Evolutionary conservation across 2,797 vertebrate species (phyloP), one percentile per base, ranked within the genome.

Genomic region (Labeo calbasu): DNA sequence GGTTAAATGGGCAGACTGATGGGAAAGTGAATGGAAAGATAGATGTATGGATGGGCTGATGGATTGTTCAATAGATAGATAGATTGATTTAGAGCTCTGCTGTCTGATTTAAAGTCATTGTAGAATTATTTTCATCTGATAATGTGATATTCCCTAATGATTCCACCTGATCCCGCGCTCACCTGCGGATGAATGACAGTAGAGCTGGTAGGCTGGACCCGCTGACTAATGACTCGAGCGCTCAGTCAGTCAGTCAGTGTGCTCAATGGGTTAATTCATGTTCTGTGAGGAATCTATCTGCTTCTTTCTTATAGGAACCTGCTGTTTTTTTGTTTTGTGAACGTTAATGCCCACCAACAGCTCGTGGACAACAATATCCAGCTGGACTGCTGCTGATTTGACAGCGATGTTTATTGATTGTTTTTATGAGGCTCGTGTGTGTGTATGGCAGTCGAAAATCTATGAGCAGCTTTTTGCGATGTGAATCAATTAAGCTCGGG

Each of bases 191-290:
- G 81, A 77, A 4, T 77, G 81, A 83, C 81, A 83, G 61, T 10
- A 15, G 70, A 75, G 78, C 76, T 79, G 59, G 77, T 68, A 68
- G 51, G 66, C 61, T 77, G 84, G 59, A 79, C 28, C 57, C 46
- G 59, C 84, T 81, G 73, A 88, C 50, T 85, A 79, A 84, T 86
- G 81, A 80, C 48, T 82, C 13, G 17, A 51, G 53, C 71, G 72
- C 43, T 53, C 84, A 72, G 72, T 80, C 77, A 53, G 50, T 76
- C 69, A 65, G 25, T 83, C 77, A 12, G 82, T 70, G 75, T 51
- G 25, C 71, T 84, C 57, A 75, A 87, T 25, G 89, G 89, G 90
- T 90, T 90, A 86, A 90, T 82, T 69, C 28, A 17, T 72, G 43
- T 65, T 78, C 73, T 77, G 82, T 51, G 63, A 81, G 86, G 84